Percentiles rank a stretch among this genome's conserved stretches.
Evolutionary conservation across 2,888 invertebrate genomes (phyloP).

Genomic region (Epistrophella euchroma): DNA sequence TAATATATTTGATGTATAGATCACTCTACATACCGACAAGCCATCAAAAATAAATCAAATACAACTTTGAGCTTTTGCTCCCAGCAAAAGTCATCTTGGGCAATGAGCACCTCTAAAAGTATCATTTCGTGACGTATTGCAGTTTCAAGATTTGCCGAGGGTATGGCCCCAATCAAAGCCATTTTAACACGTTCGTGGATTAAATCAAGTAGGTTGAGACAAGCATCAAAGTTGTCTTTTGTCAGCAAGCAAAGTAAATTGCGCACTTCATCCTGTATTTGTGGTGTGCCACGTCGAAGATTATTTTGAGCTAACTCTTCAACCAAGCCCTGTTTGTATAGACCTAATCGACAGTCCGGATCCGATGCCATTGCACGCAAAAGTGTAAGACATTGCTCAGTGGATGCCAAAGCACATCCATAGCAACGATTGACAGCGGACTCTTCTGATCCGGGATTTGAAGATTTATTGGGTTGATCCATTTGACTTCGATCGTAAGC

Average conservation of each 20-base stretch:
- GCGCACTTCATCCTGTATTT: conserved; percentile 94
- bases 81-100: conserved; percentile 98
- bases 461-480: conserved; percentile 82
- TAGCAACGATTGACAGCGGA: conserved; percentile 88
- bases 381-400: conserved; percentile 96
- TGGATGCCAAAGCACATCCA: conserved; percentile 95
- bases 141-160: conserved; percentile 89
- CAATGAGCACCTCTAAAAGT: conserved; percentile 93
- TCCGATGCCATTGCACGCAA: conserved; percentile 94
- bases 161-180: conserved; percentile 90
- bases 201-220: conserved; percentile 85
- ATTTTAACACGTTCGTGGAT: conserved; percentile 93
- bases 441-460: conserved; percentile 78
- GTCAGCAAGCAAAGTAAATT: conserved; percentile 95
- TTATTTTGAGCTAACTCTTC: conserved; percentile 96
- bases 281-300: conserved; percentile 92
- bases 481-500: conserved; percentile 94
- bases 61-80: conserved; percentile 95
- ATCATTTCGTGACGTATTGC: conserved; percentile 95
- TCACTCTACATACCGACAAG: conserved; percentile 85
- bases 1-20: not conserved
- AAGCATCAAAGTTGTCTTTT: conserved; percentile 93
- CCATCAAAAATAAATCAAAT: conserved; percentile 93
- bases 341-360: conserved; percentile 88
- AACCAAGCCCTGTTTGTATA: conserved; percentile 94